A percentile compares a stretch with the other conserved stretches of the same genome.
These are phyloP conservation scores for Colossoma macropomum DNA, from an alignment of 2,113 vertebrate genomes.

Conservation along the genomic window DNA sequence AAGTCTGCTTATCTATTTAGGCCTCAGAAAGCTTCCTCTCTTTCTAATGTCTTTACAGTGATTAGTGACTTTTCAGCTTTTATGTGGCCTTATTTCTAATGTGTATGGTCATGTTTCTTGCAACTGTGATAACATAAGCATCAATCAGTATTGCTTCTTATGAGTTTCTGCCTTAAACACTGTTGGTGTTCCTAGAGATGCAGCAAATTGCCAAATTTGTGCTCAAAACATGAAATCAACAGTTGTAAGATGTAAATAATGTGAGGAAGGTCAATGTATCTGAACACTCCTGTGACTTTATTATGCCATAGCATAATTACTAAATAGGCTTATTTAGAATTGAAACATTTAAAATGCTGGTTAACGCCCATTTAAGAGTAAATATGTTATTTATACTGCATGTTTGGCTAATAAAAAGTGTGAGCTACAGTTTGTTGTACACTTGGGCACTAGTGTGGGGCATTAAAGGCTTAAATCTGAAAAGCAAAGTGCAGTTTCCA, in stretches of 20 bases:
- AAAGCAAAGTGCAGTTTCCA: slow-evolving; percentile 58
- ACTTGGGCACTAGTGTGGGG: neutral
- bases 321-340: too few relatives aligned
- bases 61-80: neutral
- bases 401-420: too few relatives aligned
- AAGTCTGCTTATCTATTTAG: neutral
- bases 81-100: neutral
- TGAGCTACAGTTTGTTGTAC: too few relatives aligned
- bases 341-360: too few relatives aligned
- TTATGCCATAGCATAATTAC: too few relatives aligned
- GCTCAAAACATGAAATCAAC: too few relatives aligned
- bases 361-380: too few relatives aligned
- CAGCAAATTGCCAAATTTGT: too few relatives aligned
- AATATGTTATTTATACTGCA: too few relatives aligned
- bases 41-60: neutral
- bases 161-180: neutral
- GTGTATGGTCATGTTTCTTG: neutral
- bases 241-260: too few relatives aligned
- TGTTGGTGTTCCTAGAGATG: neutral
- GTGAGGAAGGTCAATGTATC: too few relatives aligned
- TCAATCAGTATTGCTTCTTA: neutral
- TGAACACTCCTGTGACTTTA: too few relatives aligned
- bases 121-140: neutral
- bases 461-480: neutral
- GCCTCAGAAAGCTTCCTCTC: neutral